Evolutionary conservation across 2,113 vertebrate genomes (phyloP), one percentile per base, ranked within the genome.

Genomic region (Asarcornis scutulata): DNA sequence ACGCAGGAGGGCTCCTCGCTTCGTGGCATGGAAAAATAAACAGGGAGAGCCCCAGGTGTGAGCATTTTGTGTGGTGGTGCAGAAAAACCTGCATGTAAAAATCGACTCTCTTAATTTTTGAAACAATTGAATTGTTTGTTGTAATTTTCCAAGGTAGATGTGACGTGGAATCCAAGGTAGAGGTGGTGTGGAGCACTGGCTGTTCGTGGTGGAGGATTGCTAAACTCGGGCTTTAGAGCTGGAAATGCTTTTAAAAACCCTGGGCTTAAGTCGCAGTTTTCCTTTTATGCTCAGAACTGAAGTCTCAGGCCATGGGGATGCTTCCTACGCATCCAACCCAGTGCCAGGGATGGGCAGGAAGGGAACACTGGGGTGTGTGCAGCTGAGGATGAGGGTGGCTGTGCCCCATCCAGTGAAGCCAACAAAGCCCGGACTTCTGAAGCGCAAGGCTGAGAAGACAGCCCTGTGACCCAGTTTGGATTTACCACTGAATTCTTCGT

Each of bases 401-500:
- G 5, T 59, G 48, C 69, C 83, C 53, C 42, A 36, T 31, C 42
- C 63, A 5, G 7, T 73, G 63, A 27, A 66, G 21, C 16, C 52
- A 56, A 64, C 32, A 55, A 81, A 13, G 6, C 34, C 21, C 31
- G 71, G 82, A 27, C 48, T 0, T 71, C 77, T 58, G 86, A 63
- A 78, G 84, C 6, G 20, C 71, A 74, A 93, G 92, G 93, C 91
- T 75, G 53, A 85, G 84, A 74, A 66, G 10, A 74, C 84, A 75
- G 63, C 64, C 40, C 36, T 75, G 64, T 96, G 94, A 95, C 92
- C 96, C 89, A 95, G 72, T 96, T 95, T 60, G 78, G 66, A 60
- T 95, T 95, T 92, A 83, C 82, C 92, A 95, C 87, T 92, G 91
- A 88, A 94, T 96, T 95, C 86, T 96, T 96, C 81, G 68, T 95